Base-by-base conservation (phyloP, 2,888 invertebrate species). In the Xestobium rufovillosum region DNA sequence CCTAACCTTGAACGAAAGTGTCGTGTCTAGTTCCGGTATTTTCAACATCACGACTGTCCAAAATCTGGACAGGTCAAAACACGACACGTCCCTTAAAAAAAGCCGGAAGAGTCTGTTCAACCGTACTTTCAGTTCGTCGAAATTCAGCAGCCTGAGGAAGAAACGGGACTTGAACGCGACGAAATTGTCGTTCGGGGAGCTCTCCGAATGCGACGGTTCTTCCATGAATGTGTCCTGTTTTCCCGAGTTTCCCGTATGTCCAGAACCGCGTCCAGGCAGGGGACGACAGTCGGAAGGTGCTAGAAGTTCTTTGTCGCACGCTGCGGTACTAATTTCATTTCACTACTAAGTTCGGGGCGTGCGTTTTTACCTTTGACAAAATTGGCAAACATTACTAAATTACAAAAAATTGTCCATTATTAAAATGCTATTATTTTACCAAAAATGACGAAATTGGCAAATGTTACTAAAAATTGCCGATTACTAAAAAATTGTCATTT, bases 251-350 rank as follows among this genome's bases (percentile, higher is more conserved):
- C 61, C 61, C 57, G 38, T 55, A 9, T 50, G 53, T 54, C 55
- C 60, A 31, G 25, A 39, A 29, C 38, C 43, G 37, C 23, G 23
- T n/a, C n/a, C n/a, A n/a, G 23, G 23, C n/a, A n/a, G 6, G 35
- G 14, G 33, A 28, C 39, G 53, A 51, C 41, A 37, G 43, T 40
- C 49, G 39, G 51, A 48, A 56, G 56, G 60, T 32, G 45, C 53
- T 44, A 53, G 56, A 47, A 56, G 57, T 50, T 49, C 60, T 49
- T 53, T 56, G 48, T 49, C 56, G 57, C 51, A 59, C 54, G 48
- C 56, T 53, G 58, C 54, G 63, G 63, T 65, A 65, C 65, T 65
- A 64, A 65, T 63, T 64, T 63, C 57, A 60, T 60, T 57, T 55
- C 52, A 42, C 38, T 44, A 36, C n/a, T 1, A 2, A 6, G n/a